Percentiles rank a stretch among this genome's conserved stretches.
Evolutionary conservation across 2,888 invertebrate genomes (phyloP).

Genomic region (Meteorus colon): DNA sequence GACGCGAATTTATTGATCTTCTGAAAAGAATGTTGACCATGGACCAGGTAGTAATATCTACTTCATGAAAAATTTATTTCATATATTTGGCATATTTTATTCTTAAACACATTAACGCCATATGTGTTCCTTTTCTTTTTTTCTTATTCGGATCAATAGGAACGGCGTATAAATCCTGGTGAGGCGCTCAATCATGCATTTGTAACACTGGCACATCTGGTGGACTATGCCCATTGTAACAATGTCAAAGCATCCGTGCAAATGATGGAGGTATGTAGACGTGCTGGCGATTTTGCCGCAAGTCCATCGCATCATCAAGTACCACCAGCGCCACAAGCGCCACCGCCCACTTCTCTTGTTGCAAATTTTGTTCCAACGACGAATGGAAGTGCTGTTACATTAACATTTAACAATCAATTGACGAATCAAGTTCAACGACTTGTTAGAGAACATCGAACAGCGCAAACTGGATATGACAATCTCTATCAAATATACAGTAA

Average conservation of each 20-base stretch:
- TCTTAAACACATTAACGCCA: conserved; percentile 14
- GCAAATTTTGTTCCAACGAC: conserved; percentile 86
- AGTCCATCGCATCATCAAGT: conserved; percentile 76
- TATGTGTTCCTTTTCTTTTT: conserved; percentile 8
- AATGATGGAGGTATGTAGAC: conserved; percentile 91
- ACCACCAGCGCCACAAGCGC: conserved; percentile 72
- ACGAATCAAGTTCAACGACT: conserved; percentile 83
- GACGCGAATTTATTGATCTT: conserved; percentile 97
- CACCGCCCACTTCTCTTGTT: conserved; percentile 79
- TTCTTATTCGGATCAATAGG: conserved; percentile 76
- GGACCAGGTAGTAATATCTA: conserved; percentile 87
- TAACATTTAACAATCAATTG: conserved; percentile 94
- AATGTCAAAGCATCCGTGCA: conserved; percentile 98
- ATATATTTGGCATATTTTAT: conserved; percentile 4
- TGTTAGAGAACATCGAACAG: conserved; percentile 82
- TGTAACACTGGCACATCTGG: conserved; percentile 92
- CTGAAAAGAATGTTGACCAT: conserved; percentile 98
- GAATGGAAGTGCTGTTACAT: conserved; percentile 87
- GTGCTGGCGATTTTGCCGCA: conserved; percentile 74
- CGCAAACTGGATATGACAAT: conserved; percentile 81
- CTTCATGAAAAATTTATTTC: conserved; percentile 53
- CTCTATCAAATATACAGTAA: conserved; percentile 88
- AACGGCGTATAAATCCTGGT: conserved; percentile 94
- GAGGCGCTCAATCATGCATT: conserved; percentile 97
- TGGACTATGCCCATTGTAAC: conserved; percentile 97